phyloP scores from a whole-genome alignment of 1,140 invertebrate species.

The Cydia pomonella region DNA sequence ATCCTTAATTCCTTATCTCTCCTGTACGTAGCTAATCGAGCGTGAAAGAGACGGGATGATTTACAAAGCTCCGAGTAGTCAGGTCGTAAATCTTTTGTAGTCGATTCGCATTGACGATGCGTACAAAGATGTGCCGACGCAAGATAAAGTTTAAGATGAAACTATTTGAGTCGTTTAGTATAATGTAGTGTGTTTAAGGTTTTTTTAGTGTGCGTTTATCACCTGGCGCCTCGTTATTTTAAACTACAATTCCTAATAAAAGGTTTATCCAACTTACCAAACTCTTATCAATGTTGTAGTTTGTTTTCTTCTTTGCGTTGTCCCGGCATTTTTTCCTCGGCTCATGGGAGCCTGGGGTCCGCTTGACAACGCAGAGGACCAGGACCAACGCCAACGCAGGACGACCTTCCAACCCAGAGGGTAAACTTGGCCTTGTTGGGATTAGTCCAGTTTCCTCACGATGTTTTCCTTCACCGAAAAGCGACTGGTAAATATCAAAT shows the following conservation, averaged over 20 bases:
- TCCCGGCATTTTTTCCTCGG: too few species aligned
- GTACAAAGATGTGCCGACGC: constrained; percentile 25
- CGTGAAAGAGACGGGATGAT: constrained; percentile 27
- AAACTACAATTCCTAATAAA: neutral
- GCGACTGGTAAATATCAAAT: too few species aligned
- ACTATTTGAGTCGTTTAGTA: constrained; percentile 12
- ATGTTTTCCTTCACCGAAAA: too few species aligned
- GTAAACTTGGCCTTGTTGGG: too few species aligned
- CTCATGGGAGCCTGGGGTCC: too few species aligned
- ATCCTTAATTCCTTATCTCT: constrained; percentile 2
- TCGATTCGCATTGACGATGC: constrained; percentile 31
- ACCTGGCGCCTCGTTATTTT: constrained; percentile 13
- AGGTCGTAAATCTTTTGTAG: constrained; percentile 28
- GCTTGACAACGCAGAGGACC: too few species aligned
- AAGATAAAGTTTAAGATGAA: neutral
- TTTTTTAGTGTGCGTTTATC: constrained; percentile 14
- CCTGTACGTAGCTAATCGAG: constrained; percentile 24
- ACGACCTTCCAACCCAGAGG: too few species aligned
- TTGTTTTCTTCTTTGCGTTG: too few species aligned
- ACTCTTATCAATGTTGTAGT: too few species aligned
- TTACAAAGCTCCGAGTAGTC: constrained; percentile 26
- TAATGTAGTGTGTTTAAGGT: neutral
- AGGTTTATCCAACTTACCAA: too few species aligned
- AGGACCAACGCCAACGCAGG: too few species aligned
- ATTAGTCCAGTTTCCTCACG: too few species aligned